These are phyloP conservation scores for Malaclemys terrapin DNA, from an alignment of 2,113 vertebrate species.

Conservation along the genomic window DNA sequence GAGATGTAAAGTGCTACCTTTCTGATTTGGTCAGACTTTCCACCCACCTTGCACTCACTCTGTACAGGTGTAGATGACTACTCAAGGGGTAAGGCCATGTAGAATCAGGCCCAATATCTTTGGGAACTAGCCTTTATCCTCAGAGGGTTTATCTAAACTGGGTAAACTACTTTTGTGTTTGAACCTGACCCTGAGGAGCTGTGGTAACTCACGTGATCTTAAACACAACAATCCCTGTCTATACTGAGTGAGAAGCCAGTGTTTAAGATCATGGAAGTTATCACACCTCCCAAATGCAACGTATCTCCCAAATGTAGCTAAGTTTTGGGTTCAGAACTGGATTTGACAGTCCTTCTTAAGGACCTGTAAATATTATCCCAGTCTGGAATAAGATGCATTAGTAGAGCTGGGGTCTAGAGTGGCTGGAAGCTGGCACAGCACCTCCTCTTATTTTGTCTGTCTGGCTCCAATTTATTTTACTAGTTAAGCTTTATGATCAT, in stretches of 20 bases:
- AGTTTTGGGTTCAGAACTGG: neutral
- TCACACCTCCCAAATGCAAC: neutral
- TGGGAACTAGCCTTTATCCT: neutral
- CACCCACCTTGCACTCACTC: neutral
- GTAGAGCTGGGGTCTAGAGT: neutral
- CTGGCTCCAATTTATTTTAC: neutral
- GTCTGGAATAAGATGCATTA: neutral
- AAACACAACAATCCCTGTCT: neutral
- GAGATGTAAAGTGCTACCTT: neutral
- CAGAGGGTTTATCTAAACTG: neutral
- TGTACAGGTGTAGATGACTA: neutral
- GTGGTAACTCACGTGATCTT: neutral
- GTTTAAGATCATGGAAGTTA: neutral
- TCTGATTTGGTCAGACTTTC: neutral
- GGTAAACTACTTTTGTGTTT: neutral
- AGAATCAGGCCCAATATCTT: neutral
- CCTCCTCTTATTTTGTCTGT: neutral
- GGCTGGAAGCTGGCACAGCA: neutral
- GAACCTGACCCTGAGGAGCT: neutral
- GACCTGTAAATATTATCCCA: neutral
- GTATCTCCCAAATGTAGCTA: neutral
- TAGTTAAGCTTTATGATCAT: neutral
- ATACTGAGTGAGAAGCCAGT: neutral
- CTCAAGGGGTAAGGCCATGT: neutral
- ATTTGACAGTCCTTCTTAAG: neutral